These are phyloP conservation scores for Drosophila santomea DNA, from an alignment of 1,140 invertebrate genomes.

Conservation along the genomic window DNA sequence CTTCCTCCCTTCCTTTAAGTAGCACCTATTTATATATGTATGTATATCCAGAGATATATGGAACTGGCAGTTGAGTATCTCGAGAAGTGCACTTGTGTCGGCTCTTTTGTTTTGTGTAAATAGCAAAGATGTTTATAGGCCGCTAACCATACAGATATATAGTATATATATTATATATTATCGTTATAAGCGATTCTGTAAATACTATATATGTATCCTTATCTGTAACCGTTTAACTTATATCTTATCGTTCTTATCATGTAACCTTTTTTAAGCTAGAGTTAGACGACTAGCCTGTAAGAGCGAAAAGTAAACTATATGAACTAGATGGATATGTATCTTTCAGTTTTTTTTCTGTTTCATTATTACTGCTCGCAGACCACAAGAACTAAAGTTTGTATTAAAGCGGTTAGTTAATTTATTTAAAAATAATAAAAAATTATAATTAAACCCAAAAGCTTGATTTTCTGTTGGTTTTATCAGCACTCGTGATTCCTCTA, in stretches of 20 bases:
- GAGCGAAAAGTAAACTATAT: slow-evolving; percentile 19
- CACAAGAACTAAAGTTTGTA: slow-evolving; percentile 69
- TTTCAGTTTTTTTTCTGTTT: slow-evolving; percentile 47
- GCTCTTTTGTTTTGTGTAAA: slow-evolving; percentile 50
- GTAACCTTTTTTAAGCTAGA: slow-evolving; percentile 51
- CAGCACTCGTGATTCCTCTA: slow-evolving; percentile 37
- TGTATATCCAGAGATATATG: slow-evolving; percentile 12
- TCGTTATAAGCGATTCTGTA: slow-evolving; percentile 63
- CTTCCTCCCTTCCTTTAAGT: slow-evolving; percentile 1
- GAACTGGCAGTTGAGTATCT: not conserved
- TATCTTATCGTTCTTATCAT: slow-evolving; percentile 51
- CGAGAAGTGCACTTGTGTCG: slow-evolving; percentile 24
- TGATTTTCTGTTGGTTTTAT: slow-evolving; percentile 26
- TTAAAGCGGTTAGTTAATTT: slow-evolving; percentile 78
- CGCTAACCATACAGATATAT: slow-evolving; percentile 48
- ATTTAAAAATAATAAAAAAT: slow-evolving; percentile 80
- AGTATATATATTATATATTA: slow-evolving; percentile 52
- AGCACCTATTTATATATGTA: slow-evolving; percentile 13
- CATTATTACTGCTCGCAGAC: slow-evolving; percentile 49
- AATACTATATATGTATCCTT: slow-evolving; percentile 60
- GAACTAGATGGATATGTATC: slow-evolving; percentile 22
- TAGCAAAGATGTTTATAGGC: slow-evolving; percentile 48
- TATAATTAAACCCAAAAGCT: slow-evolving; percentile 69
- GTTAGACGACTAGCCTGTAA: slow-evolving; percentile 35
- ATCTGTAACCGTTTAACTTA: slow-evolving; percentile 53